Evolutionary conservation across 2,888 invertebrate genomes (phyloP), one percentile per base, ranked within the genome.

Genomic region (Dicyrtomina minuta): DNA sequence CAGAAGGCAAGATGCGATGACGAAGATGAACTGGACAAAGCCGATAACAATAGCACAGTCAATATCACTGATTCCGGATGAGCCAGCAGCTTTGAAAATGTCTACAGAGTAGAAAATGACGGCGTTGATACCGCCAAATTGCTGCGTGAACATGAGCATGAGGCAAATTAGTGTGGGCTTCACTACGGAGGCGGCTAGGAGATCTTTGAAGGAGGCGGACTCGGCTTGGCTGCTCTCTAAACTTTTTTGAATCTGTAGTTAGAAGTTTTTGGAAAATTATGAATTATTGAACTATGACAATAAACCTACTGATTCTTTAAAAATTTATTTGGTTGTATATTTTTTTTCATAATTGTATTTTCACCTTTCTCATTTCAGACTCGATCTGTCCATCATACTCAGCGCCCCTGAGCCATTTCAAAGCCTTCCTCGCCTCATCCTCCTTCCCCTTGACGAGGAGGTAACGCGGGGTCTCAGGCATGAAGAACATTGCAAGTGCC

Each of bases 121-220:
- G 0, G 91, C 91, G 82, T 92, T 92, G 76, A 93, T 87, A 66
- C 92, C 92, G 72, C 90, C 74, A 70, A 43, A 22, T 81, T 93
- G 92, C 79, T 93, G 92, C 82, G 91, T 91, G 79, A 91, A 86
- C 89, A 95, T 91, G 71, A 92, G 86, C 20, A 90, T 88, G 39
- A 92, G 84, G 3, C 88, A 88, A 61, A 91, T 89, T 59, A 89
- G 81, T 66, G 93, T 83, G 0, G 93, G 93, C 80, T 86, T 88
- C 49, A 88, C 85, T 6, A 90, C 71, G 15, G 71, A 59, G 12
- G 58, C 58, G 1, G 60, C 59, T 2, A 72, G 12, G 2, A 73
- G 44, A 51, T 73, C 69, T 15, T 59, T 62, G 3, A 70, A 46
- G 1, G 68, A 24, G 2, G 49, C 62, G 13, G 67, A 41, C n/a